Conservation (phyloP, 1,140 invertebrate genomes). For the Heliconius hermathena region DNA sequence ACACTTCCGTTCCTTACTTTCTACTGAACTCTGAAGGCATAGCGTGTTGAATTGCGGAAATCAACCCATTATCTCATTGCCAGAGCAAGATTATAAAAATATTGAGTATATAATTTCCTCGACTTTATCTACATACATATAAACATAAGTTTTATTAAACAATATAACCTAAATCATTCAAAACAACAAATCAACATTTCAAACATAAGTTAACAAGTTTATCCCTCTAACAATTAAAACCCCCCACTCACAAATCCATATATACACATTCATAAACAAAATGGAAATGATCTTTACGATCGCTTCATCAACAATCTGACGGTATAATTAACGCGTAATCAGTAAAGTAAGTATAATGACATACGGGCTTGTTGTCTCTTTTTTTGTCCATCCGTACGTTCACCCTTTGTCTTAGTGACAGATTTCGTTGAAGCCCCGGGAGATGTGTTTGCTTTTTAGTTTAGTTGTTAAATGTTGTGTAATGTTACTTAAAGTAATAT, state of each 20-base stretch:
- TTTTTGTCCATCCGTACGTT: slow-evolving; percentile 49
- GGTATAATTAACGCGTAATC: slow-evolving; percentile 54
- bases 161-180: too few species aligned
- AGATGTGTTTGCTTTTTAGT: slow-evolving; percentile 32
- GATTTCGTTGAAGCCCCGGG: slow-evolving; percentile 26
- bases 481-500: not conserved
- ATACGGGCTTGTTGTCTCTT: slow-evolving; percentile 48
- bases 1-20: too few species aligned
- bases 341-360: slow-evolving; percentile 59
- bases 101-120: too few species aligned
- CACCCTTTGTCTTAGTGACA: slow-evolving; percentile 44
- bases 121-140: too few species aligned
- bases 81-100: too few species aligned
- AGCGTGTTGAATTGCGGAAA: too few species aligned
- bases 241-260: slow-evolving; percentile 34
- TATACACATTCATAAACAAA: slow-evolving; percentile 42
- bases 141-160: too few species aligned
- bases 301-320: slow-evolving; percentile 52
- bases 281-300: slow-evolving; percentile 51
- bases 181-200: not conserved
- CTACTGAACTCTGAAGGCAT: too few species aligned
- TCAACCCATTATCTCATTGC: too few species aligned
- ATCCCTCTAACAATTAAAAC: slow-evolving; percentile 21
- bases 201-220: not conserved
- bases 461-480: slow-evolving; percentile 8